phyloP scores from a whole-genome alignment of 2,797 vertebrate genomes.

The Coilia nasus region DNA sequence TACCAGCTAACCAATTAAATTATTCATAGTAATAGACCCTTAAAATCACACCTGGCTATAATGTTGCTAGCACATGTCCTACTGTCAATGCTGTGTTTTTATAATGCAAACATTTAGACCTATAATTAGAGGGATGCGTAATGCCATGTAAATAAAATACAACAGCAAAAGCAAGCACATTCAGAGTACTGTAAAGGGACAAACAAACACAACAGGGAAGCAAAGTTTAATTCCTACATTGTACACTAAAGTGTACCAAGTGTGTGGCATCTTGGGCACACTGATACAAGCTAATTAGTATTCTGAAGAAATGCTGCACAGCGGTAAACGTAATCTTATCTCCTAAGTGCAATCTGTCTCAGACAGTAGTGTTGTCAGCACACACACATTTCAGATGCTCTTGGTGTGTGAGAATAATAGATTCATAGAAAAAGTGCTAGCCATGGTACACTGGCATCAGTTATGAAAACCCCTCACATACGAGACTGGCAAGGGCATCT shows the following conservation, averaged over 20 bases:
- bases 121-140: too few species aligned
- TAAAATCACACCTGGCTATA: too few species aligned
- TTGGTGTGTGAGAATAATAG: slow-evolving; percentile 51
- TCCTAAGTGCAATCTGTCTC: slow-evolving; percentile 49
- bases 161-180: too few species aligned
- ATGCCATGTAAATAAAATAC: too few species aligned
- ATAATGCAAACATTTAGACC: too few species aligned
- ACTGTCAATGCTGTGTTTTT: too few species aligned
- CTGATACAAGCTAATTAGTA: slow-evolving; percentile 36
- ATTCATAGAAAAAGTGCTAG: slow-evolving; percentile 50
- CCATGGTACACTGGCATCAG: slow-evolving; percentile 44
- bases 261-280: neutral
- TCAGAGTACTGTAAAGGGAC: too few species aligned
- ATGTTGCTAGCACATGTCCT: too few species aligned
- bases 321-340: slow-evolving; percentile 56
- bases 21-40: too few species aligned
- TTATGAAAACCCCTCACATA: slow-evolving; percentile 69
- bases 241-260: neutral
- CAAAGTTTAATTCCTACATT: neutral
- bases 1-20: too few species aligned
- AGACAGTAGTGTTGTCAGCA: slow-evolving; percentile 52
- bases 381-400: slow-evolving; percentile 1
- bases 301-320: slow-evolving; percentile 49
- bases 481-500: slow-evolving; percentile 63
- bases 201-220: too few species aligned